Percentiles rank a stretch among this genome's conserved stretches.
Evolutionary conservation across 2,797 vertebrate species (phyloP).

Genomic region (Sebastes jordani): DNA sequence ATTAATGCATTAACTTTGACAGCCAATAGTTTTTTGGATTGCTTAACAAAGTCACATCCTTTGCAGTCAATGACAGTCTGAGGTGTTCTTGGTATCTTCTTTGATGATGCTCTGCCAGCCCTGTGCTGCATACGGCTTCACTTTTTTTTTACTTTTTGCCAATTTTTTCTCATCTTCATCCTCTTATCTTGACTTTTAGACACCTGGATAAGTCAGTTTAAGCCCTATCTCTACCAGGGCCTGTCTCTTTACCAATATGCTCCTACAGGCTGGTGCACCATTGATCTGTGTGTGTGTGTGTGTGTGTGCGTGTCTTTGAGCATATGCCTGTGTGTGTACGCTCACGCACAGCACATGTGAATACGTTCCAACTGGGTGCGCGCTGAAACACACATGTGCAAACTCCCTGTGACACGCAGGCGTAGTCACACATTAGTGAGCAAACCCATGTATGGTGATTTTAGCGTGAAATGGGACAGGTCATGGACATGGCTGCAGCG

Average conservation of each 20-base stretch:
- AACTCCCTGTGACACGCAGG: constrained; percentile 6
- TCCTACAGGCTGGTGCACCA: constrained; percentile 2
- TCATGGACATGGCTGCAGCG: constrained; percentile 43
- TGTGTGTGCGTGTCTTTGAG: not conserved
- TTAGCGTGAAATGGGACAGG: constrained; percentile 54
- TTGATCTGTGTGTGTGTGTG: constrained; percentile 41
- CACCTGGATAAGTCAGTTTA: constrained; percentile 25
- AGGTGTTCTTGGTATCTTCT: not conserved
- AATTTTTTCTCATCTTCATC: not conserved
- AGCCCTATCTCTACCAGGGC: not conserved
- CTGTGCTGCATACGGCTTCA: no score
- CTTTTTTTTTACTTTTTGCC: no score
- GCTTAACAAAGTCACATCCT: not conserved
- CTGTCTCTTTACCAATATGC: constrained; percentile 23
- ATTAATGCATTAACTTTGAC: no score
- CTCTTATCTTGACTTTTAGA: not conserved
- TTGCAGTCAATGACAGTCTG: not conserved
- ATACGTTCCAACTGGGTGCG: not conserved
- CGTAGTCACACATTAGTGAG: constrained; percentile 24
- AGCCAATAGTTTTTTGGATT: not conserved
- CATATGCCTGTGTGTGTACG: not conserved
- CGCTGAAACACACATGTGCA: not conserved
- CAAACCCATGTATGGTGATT: constrained; percentile 28
- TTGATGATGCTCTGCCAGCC: not conserved
- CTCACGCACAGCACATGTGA: not conserved